phyloP scores from a whole-genome alignment of 2,797 vertebrate genomes.

The Rallus crepitans region DNA sequence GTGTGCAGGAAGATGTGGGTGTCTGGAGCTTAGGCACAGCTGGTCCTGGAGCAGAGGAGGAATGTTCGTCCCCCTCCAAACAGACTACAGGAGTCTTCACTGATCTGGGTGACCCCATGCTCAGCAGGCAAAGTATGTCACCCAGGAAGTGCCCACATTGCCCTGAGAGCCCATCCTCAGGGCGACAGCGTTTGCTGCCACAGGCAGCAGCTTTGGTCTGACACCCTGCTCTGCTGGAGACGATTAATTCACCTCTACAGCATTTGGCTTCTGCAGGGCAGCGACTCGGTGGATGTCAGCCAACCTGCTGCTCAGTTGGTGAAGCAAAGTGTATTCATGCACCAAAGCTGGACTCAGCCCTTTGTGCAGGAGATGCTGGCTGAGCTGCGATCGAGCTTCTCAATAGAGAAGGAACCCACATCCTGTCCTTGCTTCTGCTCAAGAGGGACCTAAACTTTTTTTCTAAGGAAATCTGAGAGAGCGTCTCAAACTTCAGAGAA shows the following conservation, averaged over 20 bases:
- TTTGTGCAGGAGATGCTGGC: not conserved
- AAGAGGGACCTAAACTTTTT: not conserved
- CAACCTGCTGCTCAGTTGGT: not conserved
- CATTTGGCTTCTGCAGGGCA: not conserved
- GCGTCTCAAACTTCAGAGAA: not conserved
- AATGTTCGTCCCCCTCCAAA: not conserved
- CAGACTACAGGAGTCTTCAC: not conserved
- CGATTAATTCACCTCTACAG: not conserved
- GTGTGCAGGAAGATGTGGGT: not conserved
- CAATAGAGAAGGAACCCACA: accelerated
- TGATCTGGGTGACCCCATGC: not conserved
- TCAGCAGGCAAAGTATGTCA: not conserved
- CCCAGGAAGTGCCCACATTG: not conserved
- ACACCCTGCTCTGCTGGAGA: not conserved
- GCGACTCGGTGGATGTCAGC: not conserved
- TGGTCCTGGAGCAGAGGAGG: not conserved
- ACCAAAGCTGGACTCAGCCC: not conserved
- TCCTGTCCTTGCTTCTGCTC: not conserved
- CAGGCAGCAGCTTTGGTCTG: not conserved
- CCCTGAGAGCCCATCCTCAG: not conserved
- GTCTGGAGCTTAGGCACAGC: not conserved
- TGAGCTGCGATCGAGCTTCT: not conserved
- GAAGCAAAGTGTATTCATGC: not conserved
- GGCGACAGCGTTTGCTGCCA: accelerated
- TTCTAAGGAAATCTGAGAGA: not conserved